Evolutionary conservation across 2,113 vertebrate genomes (phyloP).

Genomic region (Thryonomys swinderianus): DNA sequence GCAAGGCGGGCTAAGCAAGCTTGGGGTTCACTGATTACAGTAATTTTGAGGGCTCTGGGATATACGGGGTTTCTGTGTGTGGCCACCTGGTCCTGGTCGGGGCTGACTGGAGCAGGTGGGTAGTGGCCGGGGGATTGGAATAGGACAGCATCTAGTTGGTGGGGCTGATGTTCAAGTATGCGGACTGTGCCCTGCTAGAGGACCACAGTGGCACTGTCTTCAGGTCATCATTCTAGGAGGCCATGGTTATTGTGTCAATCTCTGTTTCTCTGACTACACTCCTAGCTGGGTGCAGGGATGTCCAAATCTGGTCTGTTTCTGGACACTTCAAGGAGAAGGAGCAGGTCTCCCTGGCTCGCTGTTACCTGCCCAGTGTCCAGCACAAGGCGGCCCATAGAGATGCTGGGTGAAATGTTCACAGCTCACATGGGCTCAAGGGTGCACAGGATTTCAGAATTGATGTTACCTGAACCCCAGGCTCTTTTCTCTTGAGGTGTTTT

Average conservation of each 20-base stretch:
- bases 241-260: not conserved
- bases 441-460: not conserved
- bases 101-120: not conserved
- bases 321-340: not conserved
- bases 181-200: not conserved
- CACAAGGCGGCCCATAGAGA: not conserved
- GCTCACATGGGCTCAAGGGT: not conserved
- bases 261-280: not conserved
- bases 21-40: not conserved
- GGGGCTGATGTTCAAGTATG: not conserved
- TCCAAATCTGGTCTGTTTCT: not conserved
- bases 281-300: not conserved
- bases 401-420: not conserved
- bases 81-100: not conserved
- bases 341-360: not conserved
- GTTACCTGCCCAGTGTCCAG: not conserved
- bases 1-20: not conserved
- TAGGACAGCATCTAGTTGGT: not conserved
- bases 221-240: not conserved
- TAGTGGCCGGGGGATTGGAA: not conserved
- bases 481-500: not conserved
- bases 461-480: not conserved
- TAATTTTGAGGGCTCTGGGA: not conserved
- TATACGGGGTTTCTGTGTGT: not conserved
- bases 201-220: not conserved